phyloP scores from a whole-genome alignment of 2,888 invertebrate species.

The Lomographa bimaculata region DNA sequence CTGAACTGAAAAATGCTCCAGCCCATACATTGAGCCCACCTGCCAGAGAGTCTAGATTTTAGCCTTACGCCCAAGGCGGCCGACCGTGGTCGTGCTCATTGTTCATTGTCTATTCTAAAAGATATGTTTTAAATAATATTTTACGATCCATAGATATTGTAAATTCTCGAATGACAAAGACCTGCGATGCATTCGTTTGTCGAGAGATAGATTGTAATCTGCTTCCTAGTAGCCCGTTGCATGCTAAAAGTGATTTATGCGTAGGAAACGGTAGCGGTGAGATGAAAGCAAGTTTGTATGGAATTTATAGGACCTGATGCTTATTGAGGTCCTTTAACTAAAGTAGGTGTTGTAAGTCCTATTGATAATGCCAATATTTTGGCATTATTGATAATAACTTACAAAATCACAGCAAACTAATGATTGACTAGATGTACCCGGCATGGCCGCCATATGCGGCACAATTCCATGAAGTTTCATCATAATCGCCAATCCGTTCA shows the following conservation, averaged over 20 bases:
- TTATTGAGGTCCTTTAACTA: no score
- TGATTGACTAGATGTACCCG: no score
- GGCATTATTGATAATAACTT: no score
- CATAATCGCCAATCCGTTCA: no score
- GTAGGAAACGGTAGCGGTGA: slow-evolving; percentile 5
- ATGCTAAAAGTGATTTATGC: slow-evolving; percentile 16
- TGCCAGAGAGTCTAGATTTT: slow-evolving; percentile 45
- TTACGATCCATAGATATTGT: slow-evolving; percentile 40
- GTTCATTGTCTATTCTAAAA: slow-evolving; percentile 65
- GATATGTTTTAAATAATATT: slow-evolving; percentile 52
- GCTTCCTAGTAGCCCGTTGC: slow-evolving; percentile 16
- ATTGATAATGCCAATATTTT: no score
- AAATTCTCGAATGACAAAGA: slow-evolving; percentile 39
- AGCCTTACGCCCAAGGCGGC: slow-evolving; percentile 47
- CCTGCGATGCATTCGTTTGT: slow-evolving; percentile 15
- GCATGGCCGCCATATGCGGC: no score
- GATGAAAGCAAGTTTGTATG: background rate
- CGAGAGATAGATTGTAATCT: slow-evolving; percentile 20
- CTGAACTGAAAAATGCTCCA: no score
- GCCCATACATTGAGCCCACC: background rate
- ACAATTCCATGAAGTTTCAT: no score
- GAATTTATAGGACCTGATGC: no score
- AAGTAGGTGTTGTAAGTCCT: no score
- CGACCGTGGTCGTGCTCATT: slow-evolving; percentile 63
- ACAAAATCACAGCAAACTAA: no score